Base-by-base conservation (phyloP, 2,113 vertebrate species). In the Calypte anna region DNA sequence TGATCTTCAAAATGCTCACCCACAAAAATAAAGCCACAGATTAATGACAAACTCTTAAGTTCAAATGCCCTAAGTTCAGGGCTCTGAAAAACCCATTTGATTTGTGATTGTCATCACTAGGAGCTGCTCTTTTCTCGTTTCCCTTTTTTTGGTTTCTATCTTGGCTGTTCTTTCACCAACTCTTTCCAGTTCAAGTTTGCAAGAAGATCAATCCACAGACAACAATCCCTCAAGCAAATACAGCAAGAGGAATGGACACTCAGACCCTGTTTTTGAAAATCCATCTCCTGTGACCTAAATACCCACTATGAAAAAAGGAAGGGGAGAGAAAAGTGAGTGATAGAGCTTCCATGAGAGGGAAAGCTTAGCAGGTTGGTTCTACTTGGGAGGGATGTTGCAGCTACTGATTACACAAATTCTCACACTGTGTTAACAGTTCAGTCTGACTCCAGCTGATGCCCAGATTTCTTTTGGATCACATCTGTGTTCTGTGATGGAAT, bases 401-500 rank as follows among this genome's bases (percentile, higher is more conserved):
- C 78, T 86, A 78, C 85, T 64, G 94, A 73, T 77, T 59, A 58
- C 58, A 86, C 53, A 85, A 82, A 40, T 38, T 58, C 82, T 91
- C 87, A 73, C 53, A 77, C 86, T 63, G 69, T 17, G 77, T 74
- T 94, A 94, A 93, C 86, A 88, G 48, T 84, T 78, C 89, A 27
- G 36, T 30, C 64, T 69, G 75, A 70, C 79, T 86, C 48, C 89
- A 54, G 70, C 15, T n/a, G 83, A 67, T 82, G 82, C 48, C 4
- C 44, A 88, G 78, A 86, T 72, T 90, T 79, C 75, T 88, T 91
- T 83, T 75, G 53, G 70, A 90, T 77, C 72, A 80, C 68, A 76
- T 77, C 80, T 93, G 84, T 90, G 73, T 84, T 77, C 23, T 15
- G 25, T 14, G 67, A 96, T 27, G 20, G 77, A 78, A 64, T 69